Evolutionary conservation across 2,113 vertebrate species (phyloP).

Genomic region (Scatophagus argus): DNA sequence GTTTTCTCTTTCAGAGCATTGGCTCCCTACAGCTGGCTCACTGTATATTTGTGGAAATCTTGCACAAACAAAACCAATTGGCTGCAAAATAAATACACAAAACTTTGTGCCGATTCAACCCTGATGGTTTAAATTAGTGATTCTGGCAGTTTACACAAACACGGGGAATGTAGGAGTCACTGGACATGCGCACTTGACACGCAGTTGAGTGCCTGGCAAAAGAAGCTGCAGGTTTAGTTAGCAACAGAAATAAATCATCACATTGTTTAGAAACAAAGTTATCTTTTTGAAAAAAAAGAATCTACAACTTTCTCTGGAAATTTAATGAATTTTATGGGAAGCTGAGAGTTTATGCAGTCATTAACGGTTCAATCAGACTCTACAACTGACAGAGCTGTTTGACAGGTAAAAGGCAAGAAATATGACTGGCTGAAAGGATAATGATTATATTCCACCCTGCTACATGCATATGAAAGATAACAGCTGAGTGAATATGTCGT

Average conservation of each 20-base stretch:
- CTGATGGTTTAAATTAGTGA: slow-evolving; percentile 19
- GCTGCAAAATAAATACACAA: slow-evolving; percentile 24
- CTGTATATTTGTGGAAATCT: slow-evolving; percentile 42
- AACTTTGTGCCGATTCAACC: slow-evolving; percentile 20
- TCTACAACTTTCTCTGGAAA: not conserved
- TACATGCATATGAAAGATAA: not conserved
- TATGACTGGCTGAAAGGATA: not conserved
- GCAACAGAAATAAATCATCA: not conserved
- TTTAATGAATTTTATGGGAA: not conserved
- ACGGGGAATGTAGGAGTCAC: not conserved
- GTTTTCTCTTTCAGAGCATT: slow-evolving; percentile 29
- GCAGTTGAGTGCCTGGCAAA: not conserved
- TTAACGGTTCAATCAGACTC: not conserved
- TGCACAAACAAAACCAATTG: slow-evolving; percentile 44
- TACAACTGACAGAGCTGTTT: not conserved
- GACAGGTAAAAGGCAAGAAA: not conserved
- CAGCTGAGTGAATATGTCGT: not conserved
- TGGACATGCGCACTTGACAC: not conserved
- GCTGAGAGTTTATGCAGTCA: not conserved
- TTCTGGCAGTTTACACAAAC: not conserved
- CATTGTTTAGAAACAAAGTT: not conserved
- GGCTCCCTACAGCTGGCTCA: slow-evolving; percentile 18
- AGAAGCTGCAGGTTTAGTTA: not conserved
- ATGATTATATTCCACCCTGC: not conserved
- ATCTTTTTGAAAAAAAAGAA: too few relatives aligned